These are phyloP conservation scores for Stichodactyla mertensii DNA, from an alignment of 64 coral and sea anemone species.

Conservation along the genomic window DNA sequence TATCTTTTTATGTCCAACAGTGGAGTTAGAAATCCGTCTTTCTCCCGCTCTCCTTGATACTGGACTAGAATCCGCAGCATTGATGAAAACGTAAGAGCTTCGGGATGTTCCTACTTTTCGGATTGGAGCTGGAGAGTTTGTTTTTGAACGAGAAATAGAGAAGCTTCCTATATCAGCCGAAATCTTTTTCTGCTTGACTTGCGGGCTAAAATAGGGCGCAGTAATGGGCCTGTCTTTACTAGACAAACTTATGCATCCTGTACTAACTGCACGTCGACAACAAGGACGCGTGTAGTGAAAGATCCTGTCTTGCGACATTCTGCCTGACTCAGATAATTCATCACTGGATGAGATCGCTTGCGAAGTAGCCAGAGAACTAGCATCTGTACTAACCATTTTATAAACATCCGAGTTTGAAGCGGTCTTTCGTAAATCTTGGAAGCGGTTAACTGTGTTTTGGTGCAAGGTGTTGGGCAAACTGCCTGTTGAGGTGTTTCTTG, in stretches of 20 bases:
- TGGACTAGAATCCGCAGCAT: not conserved
- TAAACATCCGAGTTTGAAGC: not conserved
- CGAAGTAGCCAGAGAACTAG: not conserved
- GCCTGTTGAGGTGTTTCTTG: not conserved
- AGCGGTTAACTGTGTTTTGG: not conserved
- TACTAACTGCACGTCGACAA: not conserved
- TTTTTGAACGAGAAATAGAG: not conserved
- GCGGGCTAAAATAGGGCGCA: not conserved
- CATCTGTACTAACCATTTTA: not conserved
- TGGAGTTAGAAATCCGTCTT: not conserved
- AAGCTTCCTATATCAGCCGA: not conserved
- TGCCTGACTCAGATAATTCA: not conserved
- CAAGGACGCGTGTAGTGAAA: not conserved
- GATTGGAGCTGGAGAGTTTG: not conserved
- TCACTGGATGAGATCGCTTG: not conserved
- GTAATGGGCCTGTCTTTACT: not conserved
- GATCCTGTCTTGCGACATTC: not conserved
- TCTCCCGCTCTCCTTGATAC: not conserved
- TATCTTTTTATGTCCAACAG: not conserved
- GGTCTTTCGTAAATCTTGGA: not conserved
- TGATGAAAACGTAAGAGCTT: not conserved
- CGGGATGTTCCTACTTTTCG: not conserved
- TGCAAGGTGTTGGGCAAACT: not conserved
- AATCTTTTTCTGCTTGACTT: not conserved
- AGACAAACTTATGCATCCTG: not conserved